Evolutionary conservation across 2,888 invertebrate genomes (phyloP).

Genomic region (Monochamus alternatus): DNA sequence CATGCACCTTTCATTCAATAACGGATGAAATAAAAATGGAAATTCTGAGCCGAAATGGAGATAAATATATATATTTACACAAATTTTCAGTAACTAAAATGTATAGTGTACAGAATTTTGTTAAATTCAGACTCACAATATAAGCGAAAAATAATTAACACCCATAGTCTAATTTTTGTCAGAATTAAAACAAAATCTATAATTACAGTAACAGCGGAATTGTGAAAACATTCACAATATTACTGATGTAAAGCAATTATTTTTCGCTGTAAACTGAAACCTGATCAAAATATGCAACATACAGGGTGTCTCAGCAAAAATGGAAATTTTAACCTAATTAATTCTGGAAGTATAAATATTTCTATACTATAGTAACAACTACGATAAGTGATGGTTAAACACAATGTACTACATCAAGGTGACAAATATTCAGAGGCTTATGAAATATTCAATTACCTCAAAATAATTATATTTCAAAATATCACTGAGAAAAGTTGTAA

Average conservation of each 20-base stretch:
- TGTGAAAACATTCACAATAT: background rate
- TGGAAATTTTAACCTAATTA: background rate
- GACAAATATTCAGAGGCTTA: no score
- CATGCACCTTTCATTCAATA: conserved; percentile 15
- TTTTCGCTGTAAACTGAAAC: conserved; percentile 5
- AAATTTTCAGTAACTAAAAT: conserved; percentile 30
- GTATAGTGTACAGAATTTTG: conserved; percentile 42
- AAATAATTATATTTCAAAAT: no score
- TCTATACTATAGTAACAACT: no score
- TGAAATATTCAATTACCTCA: no score
- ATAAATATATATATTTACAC: conserved; percentile 28
- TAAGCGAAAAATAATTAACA: conserved; percentile 17
- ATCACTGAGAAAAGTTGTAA: no score
- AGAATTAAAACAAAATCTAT: no score
- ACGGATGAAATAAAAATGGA: conserved; percentile 9
- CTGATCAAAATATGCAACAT: conserved; percentile 8
- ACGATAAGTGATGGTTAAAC: no score
- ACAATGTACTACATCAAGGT: no score
- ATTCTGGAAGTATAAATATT: no score
- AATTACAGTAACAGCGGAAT: no score
- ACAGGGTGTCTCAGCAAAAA: background rate
- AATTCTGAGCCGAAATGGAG: conserved; percentile 8
- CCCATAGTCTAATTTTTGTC: no score
- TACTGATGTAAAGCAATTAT: conserved; percentile 11
- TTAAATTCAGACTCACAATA: background rate